A percentile compares a stretch with the other conserved stretches of the same genome.
Evolutionary conservation across 2,113 vertebrate species (phyloP).

Genomic region (Connochaetes taurinus): DNA sequence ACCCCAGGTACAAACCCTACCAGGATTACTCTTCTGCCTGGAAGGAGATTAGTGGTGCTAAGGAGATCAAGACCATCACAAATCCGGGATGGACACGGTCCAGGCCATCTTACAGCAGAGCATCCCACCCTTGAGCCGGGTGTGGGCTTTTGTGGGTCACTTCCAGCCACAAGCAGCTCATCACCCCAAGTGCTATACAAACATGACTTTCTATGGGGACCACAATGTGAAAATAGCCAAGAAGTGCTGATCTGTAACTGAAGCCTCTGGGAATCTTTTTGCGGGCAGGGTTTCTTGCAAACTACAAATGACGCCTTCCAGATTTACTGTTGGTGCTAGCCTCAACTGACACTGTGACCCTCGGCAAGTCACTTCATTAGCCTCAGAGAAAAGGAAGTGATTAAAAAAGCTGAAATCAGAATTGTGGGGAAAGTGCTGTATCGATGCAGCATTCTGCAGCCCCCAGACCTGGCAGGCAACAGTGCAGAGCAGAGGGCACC

Average conservation of each 20-base stretch:
- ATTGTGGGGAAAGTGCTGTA: not conserved
- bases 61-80: not conserved
- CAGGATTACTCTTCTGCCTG: not conserved
- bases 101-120: not conserved
- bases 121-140: not conserved
- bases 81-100: rapidly evolving
- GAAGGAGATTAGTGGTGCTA: not conserved
- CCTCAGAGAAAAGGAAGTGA: not conserved
- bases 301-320: not conserved
- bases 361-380: not conserved
- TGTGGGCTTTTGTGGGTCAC: not conserved
- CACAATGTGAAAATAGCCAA: not conserved
- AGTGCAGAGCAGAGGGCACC: not conserved
- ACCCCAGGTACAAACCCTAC: not conserved
- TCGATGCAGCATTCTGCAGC: not conserved
- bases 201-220: not conserved
- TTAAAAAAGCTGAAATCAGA: not conserved
- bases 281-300: not conserved
- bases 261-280: not conserved
- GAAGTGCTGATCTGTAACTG: not conserved
- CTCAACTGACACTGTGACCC: not conserved
- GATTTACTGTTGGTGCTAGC: not conserved
- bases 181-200: not conserved
- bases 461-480: not conserved
- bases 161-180: not conserved